Conservation (phyloP, 2,888 invertebrate species). For the Pammene aurita region DNA sequence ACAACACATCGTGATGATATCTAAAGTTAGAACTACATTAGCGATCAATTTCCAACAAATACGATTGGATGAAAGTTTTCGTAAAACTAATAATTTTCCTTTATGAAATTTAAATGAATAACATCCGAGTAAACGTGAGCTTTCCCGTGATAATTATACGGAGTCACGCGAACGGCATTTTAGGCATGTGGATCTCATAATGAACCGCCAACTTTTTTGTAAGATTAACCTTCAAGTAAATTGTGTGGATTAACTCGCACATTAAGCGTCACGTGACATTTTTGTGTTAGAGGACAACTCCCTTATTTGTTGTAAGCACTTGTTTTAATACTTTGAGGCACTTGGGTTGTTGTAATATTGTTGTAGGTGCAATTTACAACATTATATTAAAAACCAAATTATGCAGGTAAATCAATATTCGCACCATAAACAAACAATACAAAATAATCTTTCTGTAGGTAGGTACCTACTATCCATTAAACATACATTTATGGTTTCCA, state of each 20-base stretch:
- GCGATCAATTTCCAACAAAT: slow-evolving; percentile 77
- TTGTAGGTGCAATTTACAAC: too few species aligned
- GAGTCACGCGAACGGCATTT: slow-evolving; percentile 75
- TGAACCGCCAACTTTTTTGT: slow-evolving; percentile 45
- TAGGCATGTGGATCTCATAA: slow-evolving; percentile 55
- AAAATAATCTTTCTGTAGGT: too few species aligned
- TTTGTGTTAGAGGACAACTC: slow-evolving; percentile 8
- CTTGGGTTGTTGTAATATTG: too few species aligned
- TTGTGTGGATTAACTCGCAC: slow-evolving; percentile 38
- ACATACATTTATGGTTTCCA: background rate
- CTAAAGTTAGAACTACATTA: slow-evolving; percentile 73
- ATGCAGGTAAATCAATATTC: too few species aligned
- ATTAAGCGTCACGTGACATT: slow-evolving; percentile 38
- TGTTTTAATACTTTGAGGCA: too few species aligned
- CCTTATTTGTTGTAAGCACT: background rate
- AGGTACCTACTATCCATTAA: too few species aligned
- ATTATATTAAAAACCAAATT: too few species aligned
- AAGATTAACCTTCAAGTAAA: slow-evolving; percentile 41
- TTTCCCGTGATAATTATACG: slow-evolving; percentile 72
- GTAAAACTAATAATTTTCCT: slow-evolving; percentile 77
- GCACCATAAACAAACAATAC: too few species aligned
- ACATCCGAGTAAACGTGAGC: slow-evolving; percentile 67
- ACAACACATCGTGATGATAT: slow-evolving; percentile 64
- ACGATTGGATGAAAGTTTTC: slow-evolving; percentile 76
- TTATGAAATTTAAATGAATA: slow-evolving; percentile 75